Percentiles rank a stretch among this genome's conserved stretches.
These are phyloP conservation scores for Drosophila willistoni DNA, from an alignment of 1,140 invertebrate species.

Conservation along the genomic window DNA sequence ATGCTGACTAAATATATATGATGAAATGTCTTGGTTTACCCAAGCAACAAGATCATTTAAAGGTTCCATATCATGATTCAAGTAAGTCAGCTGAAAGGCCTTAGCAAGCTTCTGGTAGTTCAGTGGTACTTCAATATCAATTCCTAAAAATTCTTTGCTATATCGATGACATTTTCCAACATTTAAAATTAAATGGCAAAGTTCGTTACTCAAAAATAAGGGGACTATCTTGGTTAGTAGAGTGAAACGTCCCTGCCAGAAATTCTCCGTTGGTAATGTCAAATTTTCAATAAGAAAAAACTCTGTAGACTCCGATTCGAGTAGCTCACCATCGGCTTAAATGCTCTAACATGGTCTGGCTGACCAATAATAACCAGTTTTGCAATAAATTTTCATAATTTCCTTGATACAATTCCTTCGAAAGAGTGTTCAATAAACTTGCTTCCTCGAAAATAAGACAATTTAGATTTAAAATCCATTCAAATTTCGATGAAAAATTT, in stretches of 20 bases:
- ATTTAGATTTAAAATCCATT: constrained; percentile 35
- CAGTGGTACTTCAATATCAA: neutral
- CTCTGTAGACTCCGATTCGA: neutral
- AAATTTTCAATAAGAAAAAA: constrained; percentile 30
- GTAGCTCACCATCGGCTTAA: constrained; percentile 27
- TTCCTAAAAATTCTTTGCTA: constrained; percentile 9
- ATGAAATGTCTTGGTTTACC: constrained; percentile 32
- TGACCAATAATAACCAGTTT: constrained; percentile 30
- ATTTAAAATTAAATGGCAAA: constrained; percentile 16
- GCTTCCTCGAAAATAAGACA: neutral
- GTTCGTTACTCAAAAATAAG: constrained; percentile 9
- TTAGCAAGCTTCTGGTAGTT: neutral
- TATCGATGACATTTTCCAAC: constrained; percentile 28
- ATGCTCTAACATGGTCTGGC: constrained; percentile 14
- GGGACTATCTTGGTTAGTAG: constrained; percentile 1
- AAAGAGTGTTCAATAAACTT: constrained; percentile 22
- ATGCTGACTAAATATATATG: neutral
- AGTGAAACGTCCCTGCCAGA: constrained; percentile 38
- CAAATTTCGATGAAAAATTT: constrained; percentile 1
- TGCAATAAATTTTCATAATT: constrained; percentile 8
- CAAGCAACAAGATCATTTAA: constrained; percentile 3
- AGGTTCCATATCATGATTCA: constrained; percentile 16
- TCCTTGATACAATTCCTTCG: constrained; percentile 16
- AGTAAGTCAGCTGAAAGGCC: neutral
- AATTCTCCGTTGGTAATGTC: neutral